These are phyloP conservation scores for Drosophila meridionalis DNA, from an alignment of 2,888 invertebrate genomes.

Conservation along the genomic window DNA sequence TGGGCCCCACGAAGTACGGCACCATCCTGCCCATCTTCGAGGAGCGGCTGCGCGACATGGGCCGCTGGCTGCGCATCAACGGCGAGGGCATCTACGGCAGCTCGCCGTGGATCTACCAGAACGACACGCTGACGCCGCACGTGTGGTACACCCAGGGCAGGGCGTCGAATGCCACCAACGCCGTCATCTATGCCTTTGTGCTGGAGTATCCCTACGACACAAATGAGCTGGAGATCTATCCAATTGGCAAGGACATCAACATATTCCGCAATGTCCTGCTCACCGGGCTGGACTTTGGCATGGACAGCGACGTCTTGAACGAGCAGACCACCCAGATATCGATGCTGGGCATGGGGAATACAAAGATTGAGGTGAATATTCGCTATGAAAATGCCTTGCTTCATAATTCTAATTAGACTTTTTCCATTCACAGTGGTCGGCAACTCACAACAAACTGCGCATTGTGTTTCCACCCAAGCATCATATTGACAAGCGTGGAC, in stretches of 20 bases:
- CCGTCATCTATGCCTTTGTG: slow-evolving; percentile 88
- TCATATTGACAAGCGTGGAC: slow-evolving; percentile 79
- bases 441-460: slow-evolving; percentile 64
- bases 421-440: slow-evolving; percentile 72
- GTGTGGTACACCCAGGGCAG: slow-evolving; percentile 90
- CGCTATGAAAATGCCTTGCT: fast-evolving
- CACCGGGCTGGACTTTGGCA: slow-evolving; percentile 63
- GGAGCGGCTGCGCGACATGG: slow-evolving; percentile 92
- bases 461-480: slow-evolving; percentile 83
- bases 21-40: slow-evolving; percentile 94
- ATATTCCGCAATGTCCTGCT: slow-evolving; percentile 54
- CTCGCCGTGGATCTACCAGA: slow-evolving; percentile 92
- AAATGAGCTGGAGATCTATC: slow-evolving; percentile 86
- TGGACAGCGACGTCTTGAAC: slow-evolving; percentile 34
- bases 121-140: slow-evolving; percentile 89
- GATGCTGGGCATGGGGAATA: slow-evolving; percentile 86
- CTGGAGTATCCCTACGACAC: slow-evolving; percentile 89
- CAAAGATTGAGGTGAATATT: slow-evolving; percentile 65
- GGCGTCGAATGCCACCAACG: slow-evolving; percentile 66
- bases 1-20: slow-evolving; percentile 96
- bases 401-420: background rate
- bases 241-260: slow-evolving; percentile 75
- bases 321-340: slow-evolving; percentile 60
- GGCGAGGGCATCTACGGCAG: slow-evolving; percentile 94
- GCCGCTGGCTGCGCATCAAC: slow-evolving; percentile 92